Percentiles rank a stretch among this genome's conserved stretches.
Conservation (phyloP, 2,113 vertebrate genomes). For the Saguinus midas region DNA sequence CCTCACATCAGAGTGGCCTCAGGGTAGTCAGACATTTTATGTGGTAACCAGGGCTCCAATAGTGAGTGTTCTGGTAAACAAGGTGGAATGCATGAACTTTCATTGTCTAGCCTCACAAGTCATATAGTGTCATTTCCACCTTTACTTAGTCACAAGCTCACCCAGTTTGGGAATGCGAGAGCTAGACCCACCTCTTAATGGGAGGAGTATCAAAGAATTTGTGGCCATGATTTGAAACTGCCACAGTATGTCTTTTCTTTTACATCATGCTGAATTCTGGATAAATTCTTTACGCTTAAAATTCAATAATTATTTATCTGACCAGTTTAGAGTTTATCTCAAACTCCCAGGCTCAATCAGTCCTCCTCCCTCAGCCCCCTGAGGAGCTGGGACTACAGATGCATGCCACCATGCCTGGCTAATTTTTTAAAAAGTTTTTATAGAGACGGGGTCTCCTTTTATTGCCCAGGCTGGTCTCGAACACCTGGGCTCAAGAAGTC, state of each 20-base stretch:
- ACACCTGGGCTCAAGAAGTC: background rate
- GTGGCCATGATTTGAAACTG: background rate
- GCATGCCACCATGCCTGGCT: background rate
- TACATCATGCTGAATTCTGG: background rate
- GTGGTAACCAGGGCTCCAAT: background rate
- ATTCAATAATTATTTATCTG: slow-evolving; percentile 13
- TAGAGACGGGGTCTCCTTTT: background rate
- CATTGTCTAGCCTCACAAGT: background rate
- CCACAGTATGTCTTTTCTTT: background rate
- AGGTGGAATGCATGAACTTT: background rate
- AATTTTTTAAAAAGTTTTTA: background rate
- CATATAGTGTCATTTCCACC: background rate
- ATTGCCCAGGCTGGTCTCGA: background rate
- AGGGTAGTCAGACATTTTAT: background rate
- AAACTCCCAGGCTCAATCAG: background rate
- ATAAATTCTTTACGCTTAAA: background rate
- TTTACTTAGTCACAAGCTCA: background rate
- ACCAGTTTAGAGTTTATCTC: background rate
- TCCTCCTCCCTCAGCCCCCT: background rate
- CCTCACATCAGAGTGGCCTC: background rate
- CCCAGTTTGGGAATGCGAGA: background rate
- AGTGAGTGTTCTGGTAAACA: background rate
- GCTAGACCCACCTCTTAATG: background rate
- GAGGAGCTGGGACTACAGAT: background rate
- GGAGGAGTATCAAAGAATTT: background rate